Evolutionary conservation across 2,113 vertebrate genomes (phyloP).

Genomic region (Raja brachyura): DNA sequence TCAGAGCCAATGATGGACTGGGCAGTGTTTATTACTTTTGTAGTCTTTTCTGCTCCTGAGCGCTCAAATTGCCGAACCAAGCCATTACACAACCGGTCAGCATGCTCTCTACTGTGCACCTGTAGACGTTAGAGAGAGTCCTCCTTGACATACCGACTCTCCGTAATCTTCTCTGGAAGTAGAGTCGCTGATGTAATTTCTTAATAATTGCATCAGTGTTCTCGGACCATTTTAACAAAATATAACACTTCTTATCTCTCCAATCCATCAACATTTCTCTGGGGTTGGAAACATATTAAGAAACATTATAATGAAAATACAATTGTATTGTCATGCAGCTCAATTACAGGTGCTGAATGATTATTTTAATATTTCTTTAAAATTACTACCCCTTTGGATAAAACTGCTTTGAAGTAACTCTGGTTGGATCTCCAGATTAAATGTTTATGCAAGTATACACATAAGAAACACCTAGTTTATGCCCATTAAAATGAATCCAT

Average conservation of each 20-base stretch:
- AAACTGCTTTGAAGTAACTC: background rate
- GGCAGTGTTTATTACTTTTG: too few relatives aligned
- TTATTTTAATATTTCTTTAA: background rate
- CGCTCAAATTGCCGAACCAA: too few relatives aligned
- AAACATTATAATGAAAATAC: background rate
- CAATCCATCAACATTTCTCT: background rate
- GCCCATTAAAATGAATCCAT: background rate
- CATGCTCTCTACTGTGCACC: too few relatives aligned
- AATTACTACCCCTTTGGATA: background rate
- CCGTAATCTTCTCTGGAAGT: too few relatives aligned
- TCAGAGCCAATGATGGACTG: too few relatives aligned
- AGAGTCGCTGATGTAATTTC: too few relatives aligned
- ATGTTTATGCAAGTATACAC: background rate
- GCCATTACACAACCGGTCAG: too few relatives aligned
- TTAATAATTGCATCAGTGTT: too few relatives aligned
- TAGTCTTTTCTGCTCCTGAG: too few relatives aligned
- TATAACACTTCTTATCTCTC: background rate
- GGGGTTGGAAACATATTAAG: background rate
- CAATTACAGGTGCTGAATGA: background rate
- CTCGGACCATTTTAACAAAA: background rate
- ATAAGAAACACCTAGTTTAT: background rate
- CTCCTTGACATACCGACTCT: too few relatives aligned
- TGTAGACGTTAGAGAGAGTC: too few relatives aligned
- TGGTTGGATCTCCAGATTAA: constrained; percentile 1
- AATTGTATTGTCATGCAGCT: background rate